phyloP scores from a whole-genome alignment of 1,140 invertebrate genomes.

The Aphidius ervi region DNA sequence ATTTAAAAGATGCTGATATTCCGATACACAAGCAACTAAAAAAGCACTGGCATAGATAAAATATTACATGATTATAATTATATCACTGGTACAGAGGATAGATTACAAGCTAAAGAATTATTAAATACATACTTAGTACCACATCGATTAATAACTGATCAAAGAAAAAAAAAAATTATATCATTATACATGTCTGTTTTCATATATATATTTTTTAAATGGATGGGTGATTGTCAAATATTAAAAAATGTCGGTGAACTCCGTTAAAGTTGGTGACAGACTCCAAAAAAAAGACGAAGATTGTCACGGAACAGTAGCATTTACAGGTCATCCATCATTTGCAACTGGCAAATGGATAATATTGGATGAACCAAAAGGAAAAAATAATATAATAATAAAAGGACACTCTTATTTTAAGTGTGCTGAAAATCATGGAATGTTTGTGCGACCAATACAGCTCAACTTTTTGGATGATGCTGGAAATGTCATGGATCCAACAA shows the following conservation, averaged over 20 bases:
- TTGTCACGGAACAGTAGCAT: slow-evolving; percentile 77
- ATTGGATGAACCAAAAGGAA: slow-evolving; percentile 86
- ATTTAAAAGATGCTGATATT: too few relatives aligned
- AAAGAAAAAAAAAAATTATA: too few relatives aligned
- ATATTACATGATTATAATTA: too few relatives aligned
- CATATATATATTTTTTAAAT: not conserved
- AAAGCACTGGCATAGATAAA: too few relatives aligned
- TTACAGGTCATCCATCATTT: slow-evolving; percentile 79
- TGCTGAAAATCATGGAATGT: slow-evolving; percentile 80
- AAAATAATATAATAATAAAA: slow-evolving; percentile 90
- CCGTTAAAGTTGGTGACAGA: slow-evolving; percentile 66
- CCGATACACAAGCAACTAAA: too few relatives aligned
- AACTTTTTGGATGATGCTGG: slow-evolving; percentile 67
- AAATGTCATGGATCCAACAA: slow-evolving; percentile 55
- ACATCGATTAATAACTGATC: too few relatives aligned
- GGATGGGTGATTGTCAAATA: not conserved
- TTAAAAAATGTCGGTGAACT: slow-evolving; percentile 33
- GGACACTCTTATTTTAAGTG: slow-evolving; percentile 85
- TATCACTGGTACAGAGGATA: too few relatives aligned
- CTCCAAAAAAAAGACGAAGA: slow-evolving; percentile 79
- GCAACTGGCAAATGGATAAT: slow-evolving; percentile 88
- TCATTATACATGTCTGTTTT: too few relatives aligned
- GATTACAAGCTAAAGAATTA: too few relatives aligned
- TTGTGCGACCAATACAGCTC: slow-evolving; percentile 75
- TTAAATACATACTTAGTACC: too few relatives aligned